These are phyloP conservation scores for Piscicola geometra DNA, from an alignment of 2,888 invertebrate genomes.

Conservation along the genomic window DNA sequence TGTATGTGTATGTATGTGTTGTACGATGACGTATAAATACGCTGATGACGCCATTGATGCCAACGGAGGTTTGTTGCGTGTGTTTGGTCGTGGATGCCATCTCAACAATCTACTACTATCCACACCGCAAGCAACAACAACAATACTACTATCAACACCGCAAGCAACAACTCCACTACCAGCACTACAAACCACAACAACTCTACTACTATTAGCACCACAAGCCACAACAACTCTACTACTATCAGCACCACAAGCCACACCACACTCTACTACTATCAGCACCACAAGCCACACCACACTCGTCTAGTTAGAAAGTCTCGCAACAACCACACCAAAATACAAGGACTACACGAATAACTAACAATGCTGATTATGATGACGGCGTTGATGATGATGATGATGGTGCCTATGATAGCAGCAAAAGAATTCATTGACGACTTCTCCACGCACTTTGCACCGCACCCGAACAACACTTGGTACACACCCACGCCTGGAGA, in stretches of 20 bases:
- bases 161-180: background rate
- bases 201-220: background rate
- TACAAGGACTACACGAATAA: background rate
- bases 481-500: background rate
- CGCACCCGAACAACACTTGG: background rate
- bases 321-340: no score
- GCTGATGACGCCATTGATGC: no score
- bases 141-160: background rate
- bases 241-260: background rate
- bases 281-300: background rate
- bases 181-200: background rate
- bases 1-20: background rate
- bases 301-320: no score
- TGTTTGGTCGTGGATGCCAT: no score
- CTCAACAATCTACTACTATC: no score
- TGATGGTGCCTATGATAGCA: background rate
- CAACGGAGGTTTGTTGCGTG: no score
- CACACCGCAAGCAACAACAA: conserved; percentile 5
- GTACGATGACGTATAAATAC: background rate
- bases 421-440: background rate
- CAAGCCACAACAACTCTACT: background rate
- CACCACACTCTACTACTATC: background rate
- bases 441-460: background rate
- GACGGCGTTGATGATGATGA: conserved; percentile 1
- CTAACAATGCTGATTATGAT: conserved; percentile 13